Base-by-base conservation (phyloP, 2,113 vertebrate genomes). In the Saimiri boliviensis region DNA sequence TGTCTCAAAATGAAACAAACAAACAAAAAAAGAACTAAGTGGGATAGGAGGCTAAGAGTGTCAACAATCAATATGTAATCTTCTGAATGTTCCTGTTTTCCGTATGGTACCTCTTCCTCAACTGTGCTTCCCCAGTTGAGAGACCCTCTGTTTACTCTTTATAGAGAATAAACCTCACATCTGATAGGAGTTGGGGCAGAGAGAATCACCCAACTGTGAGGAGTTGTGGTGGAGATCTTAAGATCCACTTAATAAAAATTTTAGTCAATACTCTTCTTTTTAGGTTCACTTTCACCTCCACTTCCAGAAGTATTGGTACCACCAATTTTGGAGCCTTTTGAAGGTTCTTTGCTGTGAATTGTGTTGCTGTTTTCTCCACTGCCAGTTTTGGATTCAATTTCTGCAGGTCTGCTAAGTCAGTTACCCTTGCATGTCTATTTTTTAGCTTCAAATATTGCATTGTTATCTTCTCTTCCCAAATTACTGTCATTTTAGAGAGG, bases 361-460 rank as follows among this genome's bases (percentile, higher is more conserved):
- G 37, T 88, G 35, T 63, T 85, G 66, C 14, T 71, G 37, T 35
- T 94, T 96, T 91, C 30, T 8, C 37, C 27, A 71, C 37, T 93
- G 47, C 37, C 32, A 47, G 35, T 82, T 95, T 96, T 82, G 27
- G 60, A 92, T 77, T 92, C 56, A 97, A 14, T 93, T 95, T 93
- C 63, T 63, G 58, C 37, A 70, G 79, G 56, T 83, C 49, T 54
- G 30, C n/a, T 91, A 95, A 89, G 68, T 86, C 68, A 85, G 74
- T 97, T 96, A 66, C 63, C 25, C 23, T 60, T 86, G 47, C 77
- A 73, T 82, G 91, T 91, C 60, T 96, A 86, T 52, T 95, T 97
- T 92, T 47, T 86, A 68, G 66, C 74, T 96, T 89, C 58, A 76
- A 93, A 93, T 84, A 79, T 63, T 77, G 30, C 60, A 73, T 58